Conservation (phyloP, 2,797 vertebrate genomes). For the Myotis findleyi region DNA sequence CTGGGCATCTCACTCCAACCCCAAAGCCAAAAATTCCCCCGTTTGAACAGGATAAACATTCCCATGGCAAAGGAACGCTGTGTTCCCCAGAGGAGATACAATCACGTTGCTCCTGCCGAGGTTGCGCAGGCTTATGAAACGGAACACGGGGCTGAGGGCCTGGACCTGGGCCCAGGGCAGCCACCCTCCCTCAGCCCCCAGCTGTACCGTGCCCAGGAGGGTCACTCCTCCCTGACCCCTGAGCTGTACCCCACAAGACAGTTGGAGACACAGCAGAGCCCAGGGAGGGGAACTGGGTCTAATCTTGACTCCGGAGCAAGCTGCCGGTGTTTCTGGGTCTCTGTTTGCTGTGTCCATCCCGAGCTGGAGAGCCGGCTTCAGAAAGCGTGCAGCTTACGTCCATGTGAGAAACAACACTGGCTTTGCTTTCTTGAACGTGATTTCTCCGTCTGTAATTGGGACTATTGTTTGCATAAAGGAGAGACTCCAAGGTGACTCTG, state of each 20-base stretch:
- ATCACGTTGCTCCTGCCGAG: not conserved
- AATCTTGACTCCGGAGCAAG: not conserved
- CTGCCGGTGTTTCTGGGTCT: not conserved
- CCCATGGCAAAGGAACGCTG: constrained; percentile 53
- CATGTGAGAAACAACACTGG: fast-evolving
- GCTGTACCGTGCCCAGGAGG: not conserved
- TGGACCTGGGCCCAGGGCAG: not conserved
- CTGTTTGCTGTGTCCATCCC: not conserved
- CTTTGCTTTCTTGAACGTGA: not conserved
- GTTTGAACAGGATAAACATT: constrained; percentile 71
- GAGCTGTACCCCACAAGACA: not conserved
- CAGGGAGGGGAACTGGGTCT: too few relatives aligned
- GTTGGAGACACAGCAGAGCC: not conserved
- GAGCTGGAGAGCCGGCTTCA: not conserved
- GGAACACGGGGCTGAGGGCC: not conserved
- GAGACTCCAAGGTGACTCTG: not conserved
- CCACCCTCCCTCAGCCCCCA: not conserved
- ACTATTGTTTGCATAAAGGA: not conserved
- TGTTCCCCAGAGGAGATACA: constrained; percentile 60
- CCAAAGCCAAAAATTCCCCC: constrained; percentile 65
- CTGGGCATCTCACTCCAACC: not conserved
- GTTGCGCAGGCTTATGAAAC: constrained; percentile 17
- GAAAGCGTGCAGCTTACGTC: not conserved
- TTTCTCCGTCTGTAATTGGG: not conserved
- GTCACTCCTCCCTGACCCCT: not conserved